Evolutionary conservation across 2,888 invertebrate genomes (phyloP), one percentile per base, ranked within the genome.

Genomic region (Crossocerus cetratus): DNA sequence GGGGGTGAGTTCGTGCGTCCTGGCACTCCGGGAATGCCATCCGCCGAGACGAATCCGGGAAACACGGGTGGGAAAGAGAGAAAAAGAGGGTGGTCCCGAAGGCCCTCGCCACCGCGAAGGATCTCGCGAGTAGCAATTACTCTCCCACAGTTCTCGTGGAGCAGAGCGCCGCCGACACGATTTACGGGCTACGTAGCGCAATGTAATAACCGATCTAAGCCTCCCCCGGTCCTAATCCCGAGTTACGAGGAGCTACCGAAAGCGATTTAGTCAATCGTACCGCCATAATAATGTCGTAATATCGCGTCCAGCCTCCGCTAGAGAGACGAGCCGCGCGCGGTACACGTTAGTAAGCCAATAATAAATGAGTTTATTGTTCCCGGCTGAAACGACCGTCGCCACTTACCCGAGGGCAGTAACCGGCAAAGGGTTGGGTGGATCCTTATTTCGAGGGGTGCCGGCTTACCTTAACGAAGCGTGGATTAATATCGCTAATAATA

Each of bases 231-330:
- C 70, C 81, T 84, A 80, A 84, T 83, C 78, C 80, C 77, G 64
- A 77, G 81, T 84, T 84, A 84, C 84, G 83, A 84, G 80, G 83
- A 74, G 77, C 76, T 70, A 23, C 32, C 32, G 8, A 72, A 76
- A 69, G 77, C 83, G 80, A 79, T 84, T 84, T 82, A 81, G 84
- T 84, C 84, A 84, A 84, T 84, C 84, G 84, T 83, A 78, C 76
- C 72, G 77, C 78, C 76, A 79, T 84, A 81, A 83, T 77, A 77
- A 81, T 76, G 72, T 74, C 82, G 80, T 83, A 83, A 83, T 84
- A 72, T 77, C 75, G 80, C 80, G 73, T 74, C 70, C 69, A 43
- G 65, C 63, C 61, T 57, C 60, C 68, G 55, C 63, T 59, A 55
- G 64, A 32, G 8, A 32, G 32, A 57, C 55, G 72, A 54, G 21